A percentile compares a stretch with the other conserved stretches of the same genome.
Evolutionary conservation across 2,888 invertebrate genomes (phyloP).

Genomic region (Tinea semifulvella): DNA sequence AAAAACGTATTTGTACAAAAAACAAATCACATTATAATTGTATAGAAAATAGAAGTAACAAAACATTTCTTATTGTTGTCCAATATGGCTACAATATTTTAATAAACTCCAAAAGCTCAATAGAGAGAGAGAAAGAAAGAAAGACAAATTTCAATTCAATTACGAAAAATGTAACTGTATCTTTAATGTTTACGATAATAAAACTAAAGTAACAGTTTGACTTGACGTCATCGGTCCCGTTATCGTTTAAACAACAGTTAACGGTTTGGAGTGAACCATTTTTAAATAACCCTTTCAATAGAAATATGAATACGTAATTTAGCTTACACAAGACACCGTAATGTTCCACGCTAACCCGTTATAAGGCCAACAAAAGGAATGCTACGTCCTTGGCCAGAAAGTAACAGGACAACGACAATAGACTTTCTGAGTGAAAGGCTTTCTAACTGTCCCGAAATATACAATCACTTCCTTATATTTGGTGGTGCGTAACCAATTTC

Average conservation of each 20-base stretch:
- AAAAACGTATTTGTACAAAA: too few species aligned
- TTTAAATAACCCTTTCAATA: constrained; percentile 50
- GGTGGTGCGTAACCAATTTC: constrained; percentile 37
- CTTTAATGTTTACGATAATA: neutral
- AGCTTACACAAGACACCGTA: constrained; percentile 52
- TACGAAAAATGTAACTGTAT: neutral
- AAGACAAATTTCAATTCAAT: neutral
- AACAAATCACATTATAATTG: too few species aligned
- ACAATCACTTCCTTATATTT: constrained; percentile 37
- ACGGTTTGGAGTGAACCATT: constrained; percentile 49
- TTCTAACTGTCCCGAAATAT: constrained; percentile 21
- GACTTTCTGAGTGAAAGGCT: constrained; percentile 54
- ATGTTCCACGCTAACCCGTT: constrained; percentile 34
- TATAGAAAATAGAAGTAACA: too few species aligned
- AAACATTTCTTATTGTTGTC: too few species aligned
- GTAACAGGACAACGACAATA: constrained; percentile 40
- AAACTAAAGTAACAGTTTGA: constrained; percentile 23
- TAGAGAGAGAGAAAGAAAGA: neutral
- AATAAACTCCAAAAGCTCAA: neutral
- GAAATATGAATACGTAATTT: constrained; percentile 48
- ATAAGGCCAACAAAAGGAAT: constrained; percentile 41
- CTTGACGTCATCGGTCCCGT: constrained; percentile 36
- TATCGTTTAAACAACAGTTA: constrained; percentile 40
- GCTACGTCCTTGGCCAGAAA: constrained; percentile 43
- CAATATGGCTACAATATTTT: neutral